phyloP scores from a whole-genome alignment of 1,140 invertebrate genomes.

The Cydia amplana region DNA sequence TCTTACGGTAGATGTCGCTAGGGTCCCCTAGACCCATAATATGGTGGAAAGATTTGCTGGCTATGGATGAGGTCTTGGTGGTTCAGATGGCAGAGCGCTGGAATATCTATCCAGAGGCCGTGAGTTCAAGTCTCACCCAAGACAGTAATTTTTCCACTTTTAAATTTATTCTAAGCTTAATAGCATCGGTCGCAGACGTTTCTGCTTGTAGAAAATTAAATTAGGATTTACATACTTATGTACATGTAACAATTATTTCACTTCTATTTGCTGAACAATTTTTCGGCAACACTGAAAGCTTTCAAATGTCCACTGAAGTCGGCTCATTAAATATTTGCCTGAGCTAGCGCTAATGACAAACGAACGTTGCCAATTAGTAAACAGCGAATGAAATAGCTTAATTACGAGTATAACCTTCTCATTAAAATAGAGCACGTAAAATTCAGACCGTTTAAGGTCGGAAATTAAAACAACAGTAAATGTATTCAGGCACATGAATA shows the following conservation, averaged over 20 bases:
- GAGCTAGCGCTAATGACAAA: neutral
- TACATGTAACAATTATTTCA: neutral
- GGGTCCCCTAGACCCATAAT: too few species aligned
- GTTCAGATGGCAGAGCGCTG: too few species aligned
- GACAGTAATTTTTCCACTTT: too few species aligned
- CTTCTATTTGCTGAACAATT: neutral
- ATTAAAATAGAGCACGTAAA: slow-evolving; percentile 6
- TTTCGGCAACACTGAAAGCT: neutral
- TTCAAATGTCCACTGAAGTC: neutral
- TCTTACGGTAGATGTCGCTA: too few species aligned
- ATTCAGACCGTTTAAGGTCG: neutral
- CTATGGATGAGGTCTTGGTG: too few species aligned
- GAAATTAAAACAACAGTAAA: neutral
- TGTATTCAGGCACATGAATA: neutral
- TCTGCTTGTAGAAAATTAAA: too few species aligned
- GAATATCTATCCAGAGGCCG: too few species aligned
- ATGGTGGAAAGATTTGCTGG: too few species aligned
- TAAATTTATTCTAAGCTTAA: too few species aligned
- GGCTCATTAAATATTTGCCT: slow-evolving; percentile 6
- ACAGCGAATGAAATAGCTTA: slow-evolving; percentile 13
- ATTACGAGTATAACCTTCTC: neutral
- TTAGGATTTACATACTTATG: too few species aligned
- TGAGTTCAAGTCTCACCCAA: too few species aligned
- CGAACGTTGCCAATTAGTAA: slow-evolving; percentile 13
- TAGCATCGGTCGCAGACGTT: too few species aligned